Evolutionary conservation across 2,797 vertebrate species (phyloP).

Genomic region (Tenualosa ilisha): DNA sequence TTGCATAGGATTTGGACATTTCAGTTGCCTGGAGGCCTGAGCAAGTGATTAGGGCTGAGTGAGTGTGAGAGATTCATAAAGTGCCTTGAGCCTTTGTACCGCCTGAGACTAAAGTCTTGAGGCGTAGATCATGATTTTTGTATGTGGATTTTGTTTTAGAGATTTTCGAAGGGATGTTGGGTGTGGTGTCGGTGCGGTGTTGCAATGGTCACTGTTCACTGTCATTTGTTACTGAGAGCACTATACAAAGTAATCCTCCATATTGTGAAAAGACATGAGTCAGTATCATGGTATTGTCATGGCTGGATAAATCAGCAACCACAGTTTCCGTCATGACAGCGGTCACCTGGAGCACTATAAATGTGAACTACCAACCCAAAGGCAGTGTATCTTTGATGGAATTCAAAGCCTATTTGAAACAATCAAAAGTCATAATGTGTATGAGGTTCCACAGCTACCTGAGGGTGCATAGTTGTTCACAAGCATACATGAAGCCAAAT

Average conservation of each 20-base stretch:
- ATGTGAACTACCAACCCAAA: neutral
- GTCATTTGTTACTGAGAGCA: neutral
- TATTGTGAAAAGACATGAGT: neutral
- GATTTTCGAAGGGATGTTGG: neutral
- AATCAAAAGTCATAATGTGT: neutral
- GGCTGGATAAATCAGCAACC: neutral
- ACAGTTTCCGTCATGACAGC: neutral
- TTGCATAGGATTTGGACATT: neutral
- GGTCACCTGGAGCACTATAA: neutral
- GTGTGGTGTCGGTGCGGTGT: neutral
- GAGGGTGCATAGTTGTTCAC: neutral
- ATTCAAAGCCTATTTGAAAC: slow-evolving; percentile 57
- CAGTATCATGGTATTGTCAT: neutral
- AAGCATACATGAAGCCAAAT: slow-evolving; percentile 7
- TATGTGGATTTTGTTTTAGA: neutral
- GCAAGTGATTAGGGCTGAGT: neutral
- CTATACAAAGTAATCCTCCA: neutral
- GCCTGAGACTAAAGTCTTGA: neutral
- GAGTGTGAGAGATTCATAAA: slow-evolving; percentile 3
- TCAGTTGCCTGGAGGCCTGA: neutral
- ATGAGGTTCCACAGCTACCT: neutral
- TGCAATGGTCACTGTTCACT: neutral
- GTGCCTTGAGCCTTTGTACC: slow-evolving; percentile 23
- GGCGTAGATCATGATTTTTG: slow-evolving; percentile 2
- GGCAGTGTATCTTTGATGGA: slow-evolving; percentile 52